These are phyloP conservation scores for Aphrocallistes beatrix DNA, from an alignment of 37 sponge, comb jelly and placozoan species.

Conservation along the genomic window DNA sequence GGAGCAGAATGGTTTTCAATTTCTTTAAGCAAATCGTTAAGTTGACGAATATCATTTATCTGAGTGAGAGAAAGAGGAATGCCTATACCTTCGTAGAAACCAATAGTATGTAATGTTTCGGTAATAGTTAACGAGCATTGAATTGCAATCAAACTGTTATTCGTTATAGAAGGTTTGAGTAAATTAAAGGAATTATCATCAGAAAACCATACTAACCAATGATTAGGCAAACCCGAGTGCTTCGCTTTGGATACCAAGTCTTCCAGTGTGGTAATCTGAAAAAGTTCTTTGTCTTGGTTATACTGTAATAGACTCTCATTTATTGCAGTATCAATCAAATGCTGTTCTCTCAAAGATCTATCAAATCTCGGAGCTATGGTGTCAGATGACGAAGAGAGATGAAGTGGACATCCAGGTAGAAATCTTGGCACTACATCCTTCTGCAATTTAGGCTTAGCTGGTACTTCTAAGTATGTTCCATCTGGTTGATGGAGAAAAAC, in stretches of 20 bases:
- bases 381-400: not conserved
- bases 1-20: not conserved
- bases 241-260: slow-evolving; percentile 7
- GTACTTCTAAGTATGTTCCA: slow-evolving; percentile 14
- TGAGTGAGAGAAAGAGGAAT: not conserved
- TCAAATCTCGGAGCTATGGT: not conserved
- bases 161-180: not conserved
- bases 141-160: not conserved
- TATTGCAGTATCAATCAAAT: slow-evolving; percentile 1
- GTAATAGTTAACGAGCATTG: not conserved
- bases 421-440: slow-evolving; percentile 7
- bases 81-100: not conserved
- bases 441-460: not conserved
- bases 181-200: not conserved
- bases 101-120: slow-evolving; percentile 11
- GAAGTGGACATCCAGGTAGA: not conserved
- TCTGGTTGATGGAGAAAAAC: too few relatives aligned
- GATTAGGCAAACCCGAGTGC: not conserved
- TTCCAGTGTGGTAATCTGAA: not conserved
- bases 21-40: not conserved
- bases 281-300: not conserved
- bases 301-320: not conserved
- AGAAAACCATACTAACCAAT: not conserved
- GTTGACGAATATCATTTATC: not conserved
- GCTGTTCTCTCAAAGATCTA: not conserved